Evolutionary conservation across 2,113 vertebrate genomes (phyloP).

Genomic region (Austrofundulus limnaeus): DNA sequence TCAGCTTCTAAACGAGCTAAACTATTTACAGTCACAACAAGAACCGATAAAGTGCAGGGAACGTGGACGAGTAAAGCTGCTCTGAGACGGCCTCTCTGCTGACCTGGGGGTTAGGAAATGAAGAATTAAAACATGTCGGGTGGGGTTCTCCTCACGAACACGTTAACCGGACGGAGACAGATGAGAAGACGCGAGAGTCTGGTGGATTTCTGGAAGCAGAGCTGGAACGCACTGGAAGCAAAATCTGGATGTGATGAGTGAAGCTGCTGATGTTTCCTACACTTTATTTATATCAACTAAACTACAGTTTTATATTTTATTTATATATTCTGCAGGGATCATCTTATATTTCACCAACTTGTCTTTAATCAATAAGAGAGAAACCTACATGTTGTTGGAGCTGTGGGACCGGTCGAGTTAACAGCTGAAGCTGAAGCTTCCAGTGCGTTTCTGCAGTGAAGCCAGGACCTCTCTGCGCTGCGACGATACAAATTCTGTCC

Average conservation of each 20-base stretch:
- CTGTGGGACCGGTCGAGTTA: neutral
- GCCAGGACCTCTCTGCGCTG: slow-evolving; percentile 4
- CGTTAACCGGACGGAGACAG: no score
- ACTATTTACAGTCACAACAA: slow-evolving; percentile 15
- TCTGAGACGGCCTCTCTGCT: no score
- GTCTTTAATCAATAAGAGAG: neutral
- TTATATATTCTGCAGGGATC: neutral
- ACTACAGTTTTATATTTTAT: slow-evolving; percentile 20
- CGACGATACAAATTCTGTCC: no score
- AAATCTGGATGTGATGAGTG: neutral
- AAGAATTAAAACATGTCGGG: no score
- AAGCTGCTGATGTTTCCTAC: no score
- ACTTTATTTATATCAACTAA: slow-evolving; percentile 3
- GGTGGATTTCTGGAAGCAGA: slow-evolving; percentile 42
- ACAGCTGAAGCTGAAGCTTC: slow-evolving; percentile 23
- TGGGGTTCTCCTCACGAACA: neutral
- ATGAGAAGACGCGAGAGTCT: slow-evolving; percentile 22
- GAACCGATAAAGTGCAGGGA: slow-evolving; percentile 43
- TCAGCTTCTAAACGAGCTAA: neutral
- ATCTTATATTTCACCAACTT: slow-evolving; percentile 4
- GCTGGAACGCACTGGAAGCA: slow-evolving; percentile 64
- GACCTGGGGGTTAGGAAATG: no score
- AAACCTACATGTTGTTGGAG: no score
- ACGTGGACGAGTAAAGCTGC: slow-evolving; percentile 33
- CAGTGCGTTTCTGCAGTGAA: slow-evolving; percentile 59